These are phyloP conservation scores for Salticus scenicus DNA, from an alignment of 2,888 invertebrate genomes.

Conservation along the genomic window DNA sequence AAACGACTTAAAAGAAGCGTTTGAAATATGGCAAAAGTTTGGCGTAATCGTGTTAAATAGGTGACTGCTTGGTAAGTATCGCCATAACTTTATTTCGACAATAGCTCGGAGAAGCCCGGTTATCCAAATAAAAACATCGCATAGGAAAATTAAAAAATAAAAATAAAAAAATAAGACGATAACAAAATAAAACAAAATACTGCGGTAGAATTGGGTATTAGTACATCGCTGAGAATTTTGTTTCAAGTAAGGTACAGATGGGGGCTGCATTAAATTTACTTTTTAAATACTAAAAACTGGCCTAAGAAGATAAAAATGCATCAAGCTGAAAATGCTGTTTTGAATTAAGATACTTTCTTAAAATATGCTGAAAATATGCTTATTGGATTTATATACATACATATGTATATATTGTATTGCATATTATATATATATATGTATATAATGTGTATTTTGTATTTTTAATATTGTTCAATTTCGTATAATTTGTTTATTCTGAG, in stretches of 20 bases:
- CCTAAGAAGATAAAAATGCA: background rate
- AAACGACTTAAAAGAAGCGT: constrained; percentile 4
- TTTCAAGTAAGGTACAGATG: background rate
- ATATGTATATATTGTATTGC: too few relatives aligned
- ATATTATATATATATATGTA: too few relatives aligned
- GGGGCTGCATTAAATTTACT: background rate
- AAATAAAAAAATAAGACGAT: too few relatives aligned
- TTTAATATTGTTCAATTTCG: too few relatives aligned
- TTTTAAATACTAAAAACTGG: background rate
- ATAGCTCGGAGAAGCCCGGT: background rate
- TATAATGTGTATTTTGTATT: too few relatives aligned
- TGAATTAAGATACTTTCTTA: background rate
- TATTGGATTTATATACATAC: too few relatives aligned
- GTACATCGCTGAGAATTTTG: background rate
- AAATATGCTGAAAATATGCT: too few relatives aligned
- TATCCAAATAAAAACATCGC: constrained; percentile 7
- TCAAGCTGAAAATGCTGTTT: background rate
- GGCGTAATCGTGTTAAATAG: background rate
- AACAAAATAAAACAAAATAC: too few relatives aligned
- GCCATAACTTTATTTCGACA: background rate
- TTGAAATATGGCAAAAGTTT: background rate
- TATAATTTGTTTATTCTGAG: too few relatives aligned
- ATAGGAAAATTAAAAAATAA: too few relatives aligned
- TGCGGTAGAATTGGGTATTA: constrained; percentile 1
- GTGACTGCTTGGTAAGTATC: background rate